Evolutionary conservation across 2,888 invertebrate genomes (phyloP), one percentile per base, ranked within the genome.

Genomic region (Xestoiulus laeticollis): DNA sequence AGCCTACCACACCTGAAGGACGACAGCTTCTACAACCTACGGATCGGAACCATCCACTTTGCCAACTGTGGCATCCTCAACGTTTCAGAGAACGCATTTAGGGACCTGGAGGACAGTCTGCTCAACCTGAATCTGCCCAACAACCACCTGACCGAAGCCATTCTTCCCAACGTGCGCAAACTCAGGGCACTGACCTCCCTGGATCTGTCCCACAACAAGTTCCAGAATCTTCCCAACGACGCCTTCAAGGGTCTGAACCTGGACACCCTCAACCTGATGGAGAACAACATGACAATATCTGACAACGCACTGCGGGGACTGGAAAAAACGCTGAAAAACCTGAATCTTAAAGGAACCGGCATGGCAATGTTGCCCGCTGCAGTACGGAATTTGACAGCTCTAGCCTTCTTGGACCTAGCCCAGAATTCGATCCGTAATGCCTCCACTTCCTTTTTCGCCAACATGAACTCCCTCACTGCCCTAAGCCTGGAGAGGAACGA

Each of bases 351-450:
- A 93, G 97, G 96, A 44, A 96, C 97, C 0, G 94, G 95, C 87
- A 96, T 96, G 91, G 95, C 95, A 90, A 93, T 93, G 87, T 94
- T 98, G 16, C 97, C 98, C 0, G 95, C 95, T 90, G 95, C 96
- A 85, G 94, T 97, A 30, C 93, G 94, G 89, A 96, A 96, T 8
- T 93, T 98, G 48, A 94, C 94, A 89, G 95, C 95, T 85, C 92
- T 98, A 89, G 97, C 97, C 0, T 98, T 97, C 91, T 93, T 98
- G 88, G 98, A 98, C 93, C 93, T 98, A 88, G 97, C 97, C 0
- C 96, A 97, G 92, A 98, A 98, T 91, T 95, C 96, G 90, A 95
- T 98, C 85, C 93, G 95, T 90, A 96, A 96, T 91, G 92, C 97
- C 68, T 90, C 90, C 14, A 89, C 90, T 10, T 89, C 89, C 1